Base-by-base conservation (phyloP, 2,888 invertebrate genomes). In the Drosophila merina region DNA sequence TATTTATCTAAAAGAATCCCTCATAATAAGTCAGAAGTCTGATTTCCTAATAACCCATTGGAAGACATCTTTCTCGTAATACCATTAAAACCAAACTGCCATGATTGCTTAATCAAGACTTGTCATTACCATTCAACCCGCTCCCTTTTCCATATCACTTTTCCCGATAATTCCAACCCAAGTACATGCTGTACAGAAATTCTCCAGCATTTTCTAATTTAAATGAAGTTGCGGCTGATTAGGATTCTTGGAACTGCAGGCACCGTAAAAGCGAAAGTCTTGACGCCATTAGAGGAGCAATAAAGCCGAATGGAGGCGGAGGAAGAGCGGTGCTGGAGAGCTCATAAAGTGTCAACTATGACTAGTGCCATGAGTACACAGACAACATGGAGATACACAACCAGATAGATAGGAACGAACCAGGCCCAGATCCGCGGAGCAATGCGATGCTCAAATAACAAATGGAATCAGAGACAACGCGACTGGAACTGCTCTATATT, bases 211-310 rank as follows among this genome's bases (percentile, higher is more conserved):
- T 31, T 64, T 51, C 66, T 20, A 45, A 64, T 64, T 64, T 64
- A 64, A 64, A 64, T 64, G 45, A 64, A 47, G 64, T 47, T 66
- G 38, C 64, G 66, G 66, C 64, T 64, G 64, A 66, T 66, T 49
- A 74, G 28, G 70, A 14, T 81, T 86, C 83, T 70, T 84, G 63
- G 83, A 85, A 83, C 50, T 72, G 70, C 69, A 72, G 85, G 75
- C 68, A 67, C 86, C 85, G 82, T 86, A 83, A 87, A 87, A 87
- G 76, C 84, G 88, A 85, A 87, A 83, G 86, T 87, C 83, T 87
- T 85, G 83, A 85, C 85, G 88, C 85, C 88, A 87, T 88, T 85
- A 76, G 66, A 51, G 74, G 74, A 59, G 86, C 63, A 75, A 77
- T 80, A 86, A 52, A 30, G 44, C 6, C 55, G 10, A 12, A 7